A percentile compares a stretch with the other conserved stretches of the same genome.
Evolutionary conservation across 2,888 invertebrate genomes (phyloP).

Genomic region (Cheilosia impressa): DNA sequence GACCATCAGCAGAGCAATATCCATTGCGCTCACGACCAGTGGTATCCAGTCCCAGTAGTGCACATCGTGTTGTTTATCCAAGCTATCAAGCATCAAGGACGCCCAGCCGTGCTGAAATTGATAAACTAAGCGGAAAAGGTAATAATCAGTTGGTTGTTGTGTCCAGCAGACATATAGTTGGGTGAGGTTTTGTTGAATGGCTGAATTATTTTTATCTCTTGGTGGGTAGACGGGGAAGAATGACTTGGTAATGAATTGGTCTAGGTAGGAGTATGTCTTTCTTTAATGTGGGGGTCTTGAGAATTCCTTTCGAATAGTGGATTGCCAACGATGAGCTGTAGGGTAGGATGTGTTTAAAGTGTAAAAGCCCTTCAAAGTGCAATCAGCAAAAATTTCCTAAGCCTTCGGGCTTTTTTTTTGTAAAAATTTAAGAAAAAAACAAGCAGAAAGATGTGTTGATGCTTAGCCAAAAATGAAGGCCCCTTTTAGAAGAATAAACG

Average conservation of each 20-base stretch:
- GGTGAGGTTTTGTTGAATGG: slow-evolving; percentile 19
- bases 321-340: neutral
- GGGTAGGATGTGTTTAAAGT: neutral
- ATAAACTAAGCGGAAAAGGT: slow-evolving; percentile 78
- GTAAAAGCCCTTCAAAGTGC: neutral
- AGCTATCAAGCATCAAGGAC: slow-evolving; percentile 72
- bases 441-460: no score
- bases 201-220: slow-evolving; percentile 7
- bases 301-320: neutral
- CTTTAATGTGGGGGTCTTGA: neutral
- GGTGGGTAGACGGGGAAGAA: neutral
- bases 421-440: no score
- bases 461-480: no score
- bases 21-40: slow-evolving; percentile 57
- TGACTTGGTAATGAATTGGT: slow-evolving; percentile 19
- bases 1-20: slow-evolving; percentile 58
- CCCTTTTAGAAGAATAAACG: no score
- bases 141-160: slow-evolving; percentile 62
- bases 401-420: no score
- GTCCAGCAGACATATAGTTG: slow-evolving; percentile 12
- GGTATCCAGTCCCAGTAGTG: slow-evolving; percentile 27
- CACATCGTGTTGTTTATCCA: slow-evolving; percentile 73
- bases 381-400: no score
- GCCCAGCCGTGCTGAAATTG: slow-evolving; percentile 78
- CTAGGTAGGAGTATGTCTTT: neutral